These are phyloP conservation scores for Thumatha senex DNA, from an alignment of 2,888 invertebrate species.

Conservation along the genomic window DNA sequence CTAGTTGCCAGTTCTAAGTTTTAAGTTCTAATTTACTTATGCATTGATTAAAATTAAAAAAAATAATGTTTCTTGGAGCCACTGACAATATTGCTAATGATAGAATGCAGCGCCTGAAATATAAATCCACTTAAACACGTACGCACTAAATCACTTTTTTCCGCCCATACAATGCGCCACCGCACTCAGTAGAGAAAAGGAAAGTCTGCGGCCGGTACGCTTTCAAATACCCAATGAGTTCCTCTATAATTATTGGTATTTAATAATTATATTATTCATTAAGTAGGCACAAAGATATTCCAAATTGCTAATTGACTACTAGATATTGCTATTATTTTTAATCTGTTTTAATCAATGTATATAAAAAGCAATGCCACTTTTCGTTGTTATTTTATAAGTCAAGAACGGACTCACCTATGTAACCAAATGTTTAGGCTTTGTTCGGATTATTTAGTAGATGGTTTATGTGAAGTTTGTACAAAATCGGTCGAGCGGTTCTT, in stretches of 20 bases:
- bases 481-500: too few relatives aligned
- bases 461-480: too few relatives aligned
- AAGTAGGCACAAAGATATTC: neutral
- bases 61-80: neutral
- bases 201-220: conserved; percentile 40
- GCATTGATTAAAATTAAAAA: neutral
- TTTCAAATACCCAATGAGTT: conserved; percentile 41
- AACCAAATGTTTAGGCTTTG: too few relatives aligned
- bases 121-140: conserved; percentile 3
- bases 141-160: conserved; percentile 22
- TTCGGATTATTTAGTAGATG: too few relatives aligned
- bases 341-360: too few relatives aligned
- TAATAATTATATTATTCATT: neutral
- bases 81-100: neutral
- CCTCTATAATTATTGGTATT: conserved; percentile 20
- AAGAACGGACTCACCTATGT: too few relatives aligned
- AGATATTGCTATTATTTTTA: too few relatives aligned
- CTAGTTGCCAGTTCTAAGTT: too few relatives aligned
- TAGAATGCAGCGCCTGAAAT: neutral
- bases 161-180: conserved; percentile 28
- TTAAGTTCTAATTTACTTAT: too few relatives aligned
- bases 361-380: too few relatives aligned
- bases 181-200: conserved; percentile 37
- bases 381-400: too few relatives aligned
- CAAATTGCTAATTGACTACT: too few relatives aligned